Percentiles rank a stretch among this genome's conserved stretches.
Conservation (phyloP, 2,113 vertebrate species). For the Aptenodytes forsteri region DNA sequence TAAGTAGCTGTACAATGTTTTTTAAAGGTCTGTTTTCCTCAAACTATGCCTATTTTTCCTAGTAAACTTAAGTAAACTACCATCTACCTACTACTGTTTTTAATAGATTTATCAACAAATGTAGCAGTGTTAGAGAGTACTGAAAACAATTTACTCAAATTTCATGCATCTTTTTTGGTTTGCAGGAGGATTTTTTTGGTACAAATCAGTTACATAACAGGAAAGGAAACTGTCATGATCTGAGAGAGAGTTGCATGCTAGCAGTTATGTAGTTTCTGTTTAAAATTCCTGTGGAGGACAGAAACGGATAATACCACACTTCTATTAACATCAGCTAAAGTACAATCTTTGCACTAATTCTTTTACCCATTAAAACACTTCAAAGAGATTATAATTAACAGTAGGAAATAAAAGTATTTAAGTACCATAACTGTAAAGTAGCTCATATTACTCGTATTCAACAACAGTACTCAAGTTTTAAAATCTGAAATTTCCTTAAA, state of each 20-base stretch:
- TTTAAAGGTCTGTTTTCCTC: not conserved
- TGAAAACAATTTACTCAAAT: not conserved
- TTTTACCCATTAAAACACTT: not conserved
- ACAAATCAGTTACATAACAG: not conserved
- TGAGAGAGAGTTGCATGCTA: not conserved
- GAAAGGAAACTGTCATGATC: not conserved
- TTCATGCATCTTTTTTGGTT: not conserved
- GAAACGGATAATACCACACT: not conserved
- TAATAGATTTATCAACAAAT: not conserved
- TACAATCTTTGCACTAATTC: not conserved
- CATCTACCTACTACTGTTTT: not conserved
- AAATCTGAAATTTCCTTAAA: not conserved
- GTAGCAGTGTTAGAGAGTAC: not conserved
- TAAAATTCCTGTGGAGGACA: not conserved
- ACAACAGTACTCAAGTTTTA: not conserved
- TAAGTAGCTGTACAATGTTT: not conserved
- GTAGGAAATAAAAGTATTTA: conserved; percentile 49
- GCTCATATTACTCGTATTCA: not conserved
- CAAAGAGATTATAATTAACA: conserved; percentile 31
- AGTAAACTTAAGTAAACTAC: not conserved
- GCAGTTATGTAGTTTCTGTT: not conserved
- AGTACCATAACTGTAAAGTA: conserved; percentile 40
- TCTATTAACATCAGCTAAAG: not conserved
- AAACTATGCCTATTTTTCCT: not conserved
- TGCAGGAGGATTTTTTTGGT: not conserved